phyloP scores from a whole-genome alignment of 2,797 vertebrate species.

The Gymnothorax reevesii region DNA sequence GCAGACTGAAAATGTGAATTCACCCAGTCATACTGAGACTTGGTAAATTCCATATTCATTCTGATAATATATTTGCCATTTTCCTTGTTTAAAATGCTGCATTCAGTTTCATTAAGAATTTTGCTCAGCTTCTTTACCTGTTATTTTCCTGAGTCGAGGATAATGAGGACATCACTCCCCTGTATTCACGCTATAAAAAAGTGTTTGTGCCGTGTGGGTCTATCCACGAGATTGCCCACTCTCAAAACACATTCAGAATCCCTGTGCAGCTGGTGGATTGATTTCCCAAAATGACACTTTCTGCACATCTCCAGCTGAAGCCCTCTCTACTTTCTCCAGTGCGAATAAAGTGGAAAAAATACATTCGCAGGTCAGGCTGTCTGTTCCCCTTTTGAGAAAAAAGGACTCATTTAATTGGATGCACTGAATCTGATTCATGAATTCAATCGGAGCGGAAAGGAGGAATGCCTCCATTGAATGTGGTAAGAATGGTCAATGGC shows the following conservation, averaged over 20 bases:
- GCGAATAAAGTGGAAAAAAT: not conserved
- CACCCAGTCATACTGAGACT: not conserved
- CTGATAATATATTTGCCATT: not conserved
- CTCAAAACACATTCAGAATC: not conserved
- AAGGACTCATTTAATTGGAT: not conserved
- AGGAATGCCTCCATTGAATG: not conserved
- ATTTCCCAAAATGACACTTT: not conserved
- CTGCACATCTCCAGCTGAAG: not conserved
- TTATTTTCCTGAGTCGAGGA: not conserved
- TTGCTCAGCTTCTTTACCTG: not conserved
- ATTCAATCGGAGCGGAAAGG: not conserved
- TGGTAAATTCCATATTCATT: not conserved
- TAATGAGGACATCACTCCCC: not conserved
- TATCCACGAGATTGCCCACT: not conserved
- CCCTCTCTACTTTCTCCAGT: not conserved
- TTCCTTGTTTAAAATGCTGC: not conserved
- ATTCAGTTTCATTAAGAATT: not conserved
- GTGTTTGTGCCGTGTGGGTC: not conserved
- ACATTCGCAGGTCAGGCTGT: not conserved
- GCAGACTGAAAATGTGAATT: not conserved
- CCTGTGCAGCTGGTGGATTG: not conserved
- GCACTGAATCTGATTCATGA: not conserved
- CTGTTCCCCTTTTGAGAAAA: not conserved
- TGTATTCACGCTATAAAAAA: not conserved
- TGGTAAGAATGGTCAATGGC: not conserved